Evolutionary conservation across 2,113 vertebrate genomes (phyloP).

Genomic region (Noturus placidus): DNA sequence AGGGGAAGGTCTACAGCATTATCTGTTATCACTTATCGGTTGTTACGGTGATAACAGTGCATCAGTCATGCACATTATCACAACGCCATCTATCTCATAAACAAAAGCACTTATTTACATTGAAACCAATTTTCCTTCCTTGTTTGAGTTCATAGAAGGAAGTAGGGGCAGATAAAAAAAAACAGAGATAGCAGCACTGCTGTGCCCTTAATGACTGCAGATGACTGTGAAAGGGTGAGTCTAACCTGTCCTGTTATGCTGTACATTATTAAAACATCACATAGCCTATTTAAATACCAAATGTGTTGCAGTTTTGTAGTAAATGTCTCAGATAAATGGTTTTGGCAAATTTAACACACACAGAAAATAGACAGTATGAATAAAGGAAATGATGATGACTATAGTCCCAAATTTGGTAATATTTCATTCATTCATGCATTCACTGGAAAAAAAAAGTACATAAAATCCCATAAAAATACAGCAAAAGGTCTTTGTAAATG

Average conservation of each 20-base stretch:
- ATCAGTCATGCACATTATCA: background rate
- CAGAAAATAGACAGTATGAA: background rate
- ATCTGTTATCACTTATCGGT: background rate
- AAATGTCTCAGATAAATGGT: background rate
- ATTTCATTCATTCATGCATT: background rate
- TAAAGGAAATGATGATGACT: background rate
- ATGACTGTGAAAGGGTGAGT: conserved; percentile 6
- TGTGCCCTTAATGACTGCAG: background rate
- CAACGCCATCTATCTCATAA: background rate
- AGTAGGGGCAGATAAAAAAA: background rate
- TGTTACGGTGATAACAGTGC: background rate
- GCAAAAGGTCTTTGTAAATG: background rate
- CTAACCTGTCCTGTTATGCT: background rate
- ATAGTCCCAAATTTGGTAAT: background rate
- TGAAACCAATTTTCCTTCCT: background rate
- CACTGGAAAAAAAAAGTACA: background rate
- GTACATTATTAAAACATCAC: background rate
- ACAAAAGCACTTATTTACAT: background rate
- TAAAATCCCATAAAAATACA: background rate
- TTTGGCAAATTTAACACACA: background rate
- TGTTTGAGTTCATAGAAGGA: background rate
- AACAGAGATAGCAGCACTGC: background rate
- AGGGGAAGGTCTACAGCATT: background rate
- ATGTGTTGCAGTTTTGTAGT: background rate
- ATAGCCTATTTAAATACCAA: background rate